A percentile compares a stretch with the other conserved stretches of the same genome.
phyloP scores from a whole-genome alignment of 2,113 vertebrate species.

The Amblyornis subalaris region DNA sequence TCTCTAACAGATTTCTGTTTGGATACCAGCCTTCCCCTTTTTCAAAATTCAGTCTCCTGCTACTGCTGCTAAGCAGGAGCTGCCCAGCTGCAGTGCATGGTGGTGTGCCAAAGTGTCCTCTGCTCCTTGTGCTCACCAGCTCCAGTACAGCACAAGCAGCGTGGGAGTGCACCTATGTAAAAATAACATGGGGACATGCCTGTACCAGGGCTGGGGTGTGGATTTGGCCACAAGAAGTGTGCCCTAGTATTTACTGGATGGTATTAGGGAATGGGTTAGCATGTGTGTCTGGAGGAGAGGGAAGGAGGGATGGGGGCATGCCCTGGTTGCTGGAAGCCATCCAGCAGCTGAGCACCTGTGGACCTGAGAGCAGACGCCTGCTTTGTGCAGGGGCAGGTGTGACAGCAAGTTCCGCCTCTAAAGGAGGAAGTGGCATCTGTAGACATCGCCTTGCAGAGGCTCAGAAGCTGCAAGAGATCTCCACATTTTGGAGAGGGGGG shows the following conservation, averaged over 20 bases:
- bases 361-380: not conserved
- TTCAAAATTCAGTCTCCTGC: not conserved
- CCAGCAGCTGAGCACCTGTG: not conserved
- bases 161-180: not conserved
- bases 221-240: not conserved
- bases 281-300: not conserved
- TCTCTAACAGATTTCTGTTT: not conserved
- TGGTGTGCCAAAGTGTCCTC: not conserved
- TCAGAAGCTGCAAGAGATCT: not conserved
- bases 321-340: not conserved
- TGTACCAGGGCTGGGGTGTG: not conserved
- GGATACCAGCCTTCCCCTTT: not conserved
- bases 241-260: not conserved
- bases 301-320: rapidly evolving
- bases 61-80: not conserved
- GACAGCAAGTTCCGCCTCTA: not conserved
- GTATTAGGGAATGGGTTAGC: not conserved
- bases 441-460: not conserved
- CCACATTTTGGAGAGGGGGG: not conserved
- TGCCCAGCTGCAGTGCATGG: not conserved
- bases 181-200: rapidly evolving
- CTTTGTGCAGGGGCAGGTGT: not conserved
- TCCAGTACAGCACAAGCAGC: not conserved
- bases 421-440: not conserved
- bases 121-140: not conserved